Base-by-base conservation (phyloP, 2,797 vertebrate genomes). In the Gallinago nigripennis region DNA sequence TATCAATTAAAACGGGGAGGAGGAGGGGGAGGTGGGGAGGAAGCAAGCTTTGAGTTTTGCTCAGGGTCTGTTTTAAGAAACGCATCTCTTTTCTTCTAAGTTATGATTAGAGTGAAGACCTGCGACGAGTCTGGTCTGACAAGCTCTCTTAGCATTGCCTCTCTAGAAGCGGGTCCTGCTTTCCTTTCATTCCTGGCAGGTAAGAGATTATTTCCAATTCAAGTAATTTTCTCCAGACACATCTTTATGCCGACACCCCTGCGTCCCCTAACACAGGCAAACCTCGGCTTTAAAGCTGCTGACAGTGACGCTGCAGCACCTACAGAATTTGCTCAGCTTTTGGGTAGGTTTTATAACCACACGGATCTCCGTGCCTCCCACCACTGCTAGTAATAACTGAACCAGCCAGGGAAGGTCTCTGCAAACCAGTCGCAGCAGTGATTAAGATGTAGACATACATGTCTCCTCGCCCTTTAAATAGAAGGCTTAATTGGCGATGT, bases 401-500 rank as follows among this genome's bases (percentile, higher is more conserved):
- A 95, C 75, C 75, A 95, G 94, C 82, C 75, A 76, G 76, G 70
- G 88, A 95, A 95, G 94, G 94, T 95, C 84, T 93, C 90, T 75
- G 90, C 71, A 89, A 96, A 86, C 86, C 90, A 95, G 94, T 95
- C 60, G 15, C 86, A 95, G 95, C 88, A 97, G 92, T 87, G 95
- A 97, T 97, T 97, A 97, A 94, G 91, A 95, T 80, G 82, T 75
- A 96, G 94, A 95, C 93, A 69, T 95, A 95, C 94, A 0, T 95
- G 95, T 92, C 86, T 95, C 86, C 86, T 95, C 30, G 2, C 91
- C 94, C 96, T 94, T 95, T 96, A 95, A 96, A 96, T 91, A 95
- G 95, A 94, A 95, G 78, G 64, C 86, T 97, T 97, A 97, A 96
- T 95, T 97, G 93, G 90, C 4, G 39, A 94, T 94, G 95, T 94